These are phyloP conservation scores for Monodelphis domestica DNA, from an alignment of 2,797 vertebrate genomes.

Conservation along the genomic window DNA sequence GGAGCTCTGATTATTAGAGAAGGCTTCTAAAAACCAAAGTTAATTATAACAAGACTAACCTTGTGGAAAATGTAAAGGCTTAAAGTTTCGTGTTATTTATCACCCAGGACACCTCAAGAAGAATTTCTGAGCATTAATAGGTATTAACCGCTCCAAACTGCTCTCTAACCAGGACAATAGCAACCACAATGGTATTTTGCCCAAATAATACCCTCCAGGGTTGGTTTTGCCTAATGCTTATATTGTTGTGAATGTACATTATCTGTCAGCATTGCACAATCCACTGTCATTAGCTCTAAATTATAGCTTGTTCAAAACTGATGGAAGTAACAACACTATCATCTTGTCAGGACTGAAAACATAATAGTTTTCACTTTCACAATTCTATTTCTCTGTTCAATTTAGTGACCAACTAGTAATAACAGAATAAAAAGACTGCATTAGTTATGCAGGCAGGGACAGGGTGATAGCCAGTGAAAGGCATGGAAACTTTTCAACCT, in stretches of 20 bases:
- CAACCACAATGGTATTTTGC: constrained; percentile 83
- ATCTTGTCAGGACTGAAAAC: constrained; percentile 88
- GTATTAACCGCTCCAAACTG: constrained; percentile 81
- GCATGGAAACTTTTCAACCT: constrained; percentile 77
- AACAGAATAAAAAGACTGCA: constrained; percentile 85
- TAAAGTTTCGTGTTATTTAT: constrained; percentile 49
- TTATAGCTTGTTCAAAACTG: constrained; percentile 86
- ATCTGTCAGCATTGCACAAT: constrained; percentile 81
- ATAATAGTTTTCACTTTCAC: constrained; percentile 89
- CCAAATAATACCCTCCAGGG: constrained; percentile 83
- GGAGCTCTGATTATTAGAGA: constrained; percentile 31
- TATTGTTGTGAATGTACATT: constrained; percentile 86
- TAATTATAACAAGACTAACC: constrained; percentile 31
- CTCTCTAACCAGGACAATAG: constrained; percentile 77
- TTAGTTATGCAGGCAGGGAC: constrained; percentile 81
- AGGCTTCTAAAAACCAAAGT: constrained; percentile 49
- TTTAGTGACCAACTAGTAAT: constrained; percentile 88
- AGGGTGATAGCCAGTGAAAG: constrained; percentile 77
- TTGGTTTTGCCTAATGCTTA: constrained; percentile 86
- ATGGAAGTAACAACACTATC: constrained; percentile 88
- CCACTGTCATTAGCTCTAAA: constrained; percentile 88
- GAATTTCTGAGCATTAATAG: constrained; percentile 73
- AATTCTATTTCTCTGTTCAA: constrained; percentile 88
- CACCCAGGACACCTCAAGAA: constrained; percentile 72
- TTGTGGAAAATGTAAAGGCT: constrained; percentile 62